Conservation (phyloP, 2,888 invertebrate genomes). For the Drosophila fungiperda region DNA sequence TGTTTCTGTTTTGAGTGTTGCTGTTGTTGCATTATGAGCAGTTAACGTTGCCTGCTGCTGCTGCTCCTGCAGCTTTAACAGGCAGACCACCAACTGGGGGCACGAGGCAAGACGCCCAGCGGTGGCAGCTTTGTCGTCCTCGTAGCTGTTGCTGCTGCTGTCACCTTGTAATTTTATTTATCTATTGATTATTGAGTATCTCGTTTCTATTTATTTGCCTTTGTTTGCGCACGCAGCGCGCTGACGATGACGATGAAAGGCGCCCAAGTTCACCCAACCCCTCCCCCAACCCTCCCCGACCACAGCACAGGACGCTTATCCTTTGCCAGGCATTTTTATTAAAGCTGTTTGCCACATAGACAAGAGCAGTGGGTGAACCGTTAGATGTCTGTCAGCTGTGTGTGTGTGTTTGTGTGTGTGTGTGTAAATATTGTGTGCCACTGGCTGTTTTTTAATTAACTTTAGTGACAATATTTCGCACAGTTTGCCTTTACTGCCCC, state of each 20-base stretch:
- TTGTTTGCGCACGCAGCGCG: slow-evolving; percentile 77
- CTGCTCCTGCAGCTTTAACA: slow-evolving; percentile 69
- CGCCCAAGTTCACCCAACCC: slow-evolving; percentile 4
- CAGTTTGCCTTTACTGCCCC: slow-evolving; percentile 48
- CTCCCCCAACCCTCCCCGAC: background rate
- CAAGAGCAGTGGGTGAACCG: background rate
- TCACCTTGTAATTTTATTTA: slow-evolving; percentile 81
- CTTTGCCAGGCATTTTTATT: slow-evolving; percentile 68
- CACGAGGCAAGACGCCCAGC: slow-evolving; percentile 29
- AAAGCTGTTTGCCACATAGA: slow-evolving; percentile 54
- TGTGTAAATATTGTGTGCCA: slow-evolving; percentile 61
- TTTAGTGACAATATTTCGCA: slow-evolving; percentile 80
- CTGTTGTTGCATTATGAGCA: slow-evolving; percentile 76
- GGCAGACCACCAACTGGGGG: slow-evolving; percentile 20
- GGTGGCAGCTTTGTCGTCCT: slow-evolving; percentile 61
- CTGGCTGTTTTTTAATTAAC: slow-evolving; percentile 80
- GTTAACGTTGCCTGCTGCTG: slow-evolving; percentile 58
- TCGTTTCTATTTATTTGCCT: slow-evolving; percentile 74
- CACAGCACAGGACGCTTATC: background rate
- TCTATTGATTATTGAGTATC: slow-evolving; percentile 84
- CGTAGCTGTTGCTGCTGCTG: slow-evolving; percentile 48
- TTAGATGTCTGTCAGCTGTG: slow-evolving; percentile 21
- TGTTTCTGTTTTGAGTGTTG: slow-evolving; percentile 46
- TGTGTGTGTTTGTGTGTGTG: slow-evolving; percentile 17
- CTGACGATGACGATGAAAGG: slow-evolving; percentile 52